A percentile compares a stretch with the other conserved stretches of the same genome.
phyloP scores from a whole-genome alignment of 2,888 invertebrate genomes.

The Drosophila engyochracea region DNA sequence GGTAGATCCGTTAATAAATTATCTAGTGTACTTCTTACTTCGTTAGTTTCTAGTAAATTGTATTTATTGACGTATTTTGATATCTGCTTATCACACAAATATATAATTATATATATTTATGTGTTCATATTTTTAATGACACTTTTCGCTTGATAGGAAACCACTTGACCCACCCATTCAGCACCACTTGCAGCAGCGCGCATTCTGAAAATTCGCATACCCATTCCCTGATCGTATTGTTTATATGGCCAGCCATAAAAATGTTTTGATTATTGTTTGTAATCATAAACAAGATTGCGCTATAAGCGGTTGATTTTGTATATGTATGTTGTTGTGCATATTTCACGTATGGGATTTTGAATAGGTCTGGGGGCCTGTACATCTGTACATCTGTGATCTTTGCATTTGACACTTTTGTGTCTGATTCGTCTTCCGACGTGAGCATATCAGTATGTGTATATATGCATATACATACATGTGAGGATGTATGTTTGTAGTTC shows the following conservation, averaged over 20 bases:
- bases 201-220: conserved; percentile 38
- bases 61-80: not conserved
- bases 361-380: not conserved
- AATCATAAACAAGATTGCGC: conserved; percentile 51
- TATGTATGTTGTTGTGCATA: conserved; percentile 2
- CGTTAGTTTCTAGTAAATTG: not conserved
- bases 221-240: conserved; percentile 45
- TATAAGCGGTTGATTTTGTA: conserved; percentile 3
- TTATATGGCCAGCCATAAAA: conserved; percentile 61
- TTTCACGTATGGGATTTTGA: conserved; percentile 8
- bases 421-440: not conserved
- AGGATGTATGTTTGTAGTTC: not conserved
- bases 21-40: too few species aligned
- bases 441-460: conserved; percentile 26
- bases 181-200: not conserved
- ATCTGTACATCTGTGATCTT: not conserved
- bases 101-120: not conserved
- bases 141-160: conserved; percentile 27
- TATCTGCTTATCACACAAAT: conserved; percentile 39
- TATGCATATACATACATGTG: not conserved
- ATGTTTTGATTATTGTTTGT: conserved; percentile 57
- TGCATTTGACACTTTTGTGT: conserved; percentile 6
- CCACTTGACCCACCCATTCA: conserved; percentile 16
- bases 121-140: conserved; percentile 49
- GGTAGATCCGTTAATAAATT: not conserved